Evolutionary conservation across 2,113 vertebrate genomes (phyloP).

Genomic region (Phylloscopus trochiloides): DNA sequence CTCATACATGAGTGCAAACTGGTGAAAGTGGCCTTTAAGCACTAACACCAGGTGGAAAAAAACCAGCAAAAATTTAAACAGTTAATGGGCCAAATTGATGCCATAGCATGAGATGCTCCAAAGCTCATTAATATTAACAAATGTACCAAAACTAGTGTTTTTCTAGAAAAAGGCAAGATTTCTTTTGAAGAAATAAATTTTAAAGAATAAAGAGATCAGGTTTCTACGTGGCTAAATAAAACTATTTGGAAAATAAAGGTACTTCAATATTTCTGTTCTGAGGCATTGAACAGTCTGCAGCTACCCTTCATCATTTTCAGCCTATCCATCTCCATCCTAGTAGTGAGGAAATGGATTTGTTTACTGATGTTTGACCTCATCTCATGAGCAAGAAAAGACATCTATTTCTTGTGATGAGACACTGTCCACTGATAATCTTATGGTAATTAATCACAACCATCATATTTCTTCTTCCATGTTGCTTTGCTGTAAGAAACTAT

Average conservation of each 20-base stretch:
- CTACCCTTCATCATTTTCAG: neutral
- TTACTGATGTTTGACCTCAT: neutral
- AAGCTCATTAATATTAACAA: neutral
- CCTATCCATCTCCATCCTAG: neutral
- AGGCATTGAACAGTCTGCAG: neutral
- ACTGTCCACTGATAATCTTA: neutral
- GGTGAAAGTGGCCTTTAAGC: neutral
- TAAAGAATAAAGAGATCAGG: no score
- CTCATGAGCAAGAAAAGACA: neutral
- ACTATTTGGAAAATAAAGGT: neutral
- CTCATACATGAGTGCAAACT: neutral
- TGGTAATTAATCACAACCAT: neutral
- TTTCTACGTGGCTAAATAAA: neutral
- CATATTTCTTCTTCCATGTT: neutral
- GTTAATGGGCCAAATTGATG: neutral
- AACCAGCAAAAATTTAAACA: fast-evolving
- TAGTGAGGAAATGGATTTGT: neutral
- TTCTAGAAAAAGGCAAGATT: neutral
- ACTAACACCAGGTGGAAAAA: neutral
- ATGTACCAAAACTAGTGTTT: neutral
- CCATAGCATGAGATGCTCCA: neutral
- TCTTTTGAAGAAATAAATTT: neutral
- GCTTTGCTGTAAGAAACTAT: neutral
- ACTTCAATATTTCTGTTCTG: neutral
- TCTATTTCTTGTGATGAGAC: neutral